A percentile compares a stretch with the other conserved stretches of the same genome.
Evolutionary conservation across 2,113 vertebrate species (phyloP).

Genomic region (Osmerus mordax): DNA sequence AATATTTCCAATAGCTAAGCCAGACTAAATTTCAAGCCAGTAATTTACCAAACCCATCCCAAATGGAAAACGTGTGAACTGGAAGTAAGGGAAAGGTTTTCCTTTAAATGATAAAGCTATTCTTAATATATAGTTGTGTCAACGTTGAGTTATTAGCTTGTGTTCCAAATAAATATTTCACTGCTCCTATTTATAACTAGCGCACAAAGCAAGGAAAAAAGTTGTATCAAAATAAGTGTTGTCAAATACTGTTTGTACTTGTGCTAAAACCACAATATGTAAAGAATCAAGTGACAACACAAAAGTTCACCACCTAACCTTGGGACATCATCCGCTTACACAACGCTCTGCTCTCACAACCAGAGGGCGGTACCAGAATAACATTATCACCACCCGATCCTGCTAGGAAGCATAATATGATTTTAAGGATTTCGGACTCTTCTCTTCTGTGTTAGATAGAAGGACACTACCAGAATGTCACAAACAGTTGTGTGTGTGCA

Average conservation of each 20-base stretch:
- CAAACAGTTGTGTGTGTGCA: too few species aligned
- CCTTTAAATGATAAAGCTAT: slow-evolving; percentile 23
- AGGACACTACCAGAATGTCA: too few species aligned
- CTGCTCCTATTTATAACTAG: slow-evolving; percentile 52
- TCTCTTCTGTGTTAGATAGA: too few species aligned
- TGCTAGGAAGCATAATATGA: too few species aligned
- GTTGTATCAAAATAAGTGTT: neutral
- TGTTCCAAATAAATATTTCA: slow-evolving; percentile 37
- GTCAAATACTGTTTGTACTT: too few species aligned
- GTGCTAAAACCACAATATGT: too few species aligned
- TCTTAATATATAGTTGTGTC: slow-evolving; percentile 62
- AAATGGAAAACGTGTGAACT: slow-evolving; percentile 30
- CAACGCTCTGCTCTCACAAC: slow-evolving; percentile 1
- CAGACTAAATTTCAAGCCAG: slow-evolving; percentile 16
- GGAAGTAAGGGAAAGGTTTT: slow-evolving; percentile 67
- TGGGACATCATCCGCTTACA: slow-evolving; percentile 12
- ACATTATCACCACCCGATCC: too few species aligned
- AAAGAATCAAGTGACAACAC: neutral
- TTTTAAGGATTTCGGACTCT: too few species aligned
- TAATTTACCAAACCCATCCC: slow-evolving; percentile 25
- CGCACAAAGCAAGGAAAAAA: slow-evolving; percentile 26
- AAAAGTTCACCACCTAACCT: neutral
- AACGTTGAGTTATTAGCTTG: slow-evolving; percentile 45
- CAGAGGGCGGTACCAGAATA: neutral
- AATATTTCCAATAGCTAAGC: slow-evolving; percentile 31